Base-by-base conservation (phyloP, 2,888 invertebrate genomes). In the Caradrina clavipalpis region DNA sequence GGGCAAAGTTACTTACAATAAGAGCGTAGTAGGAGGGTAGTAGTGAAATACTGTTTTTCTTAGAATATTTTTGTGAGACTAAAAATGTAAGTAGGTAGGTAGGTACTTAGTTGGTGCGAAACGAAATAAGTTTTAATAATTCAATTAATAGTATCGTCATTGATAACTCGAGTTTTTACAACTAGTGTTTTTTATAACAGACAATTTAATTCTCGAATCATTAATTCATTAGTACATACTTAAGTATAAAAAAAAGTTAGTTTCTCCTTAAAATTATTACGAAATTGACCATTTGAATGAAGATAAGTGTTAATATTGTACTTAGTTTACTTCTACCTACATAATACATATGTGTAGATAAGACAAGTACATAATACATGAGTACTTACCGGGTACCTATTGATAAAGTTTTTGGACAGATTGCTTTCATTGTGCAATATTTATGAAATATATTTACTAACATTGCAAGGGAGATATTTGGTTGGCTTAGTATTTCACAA, bases 381-480 rank as follows among this genome's bases (percentile, higher is more conserved):
- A 5, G 17, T 45, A 45, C 15, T 45, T 45, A 45, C 42, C 15
- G 39, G 39, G 39, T 42, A 42, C 45, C 45, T 54, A 35, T 17
- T 69, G 53, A 49, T 58, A 62, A 45, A 55, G 10, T 35, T 62
- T 74, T 63, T 80, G 61, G 54, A n/a, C 54, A 53, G 54, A 42
- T 74, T 81, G 39, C 69, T 54, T 60, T 68, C 19, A 26, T 82
- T 82, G 84, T 81, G 84, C 84, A 82, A 80, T 76, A 76, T 69
- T 68, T 72, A 67, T 66, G 67, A 64, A 73, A 80, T 75, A 11
- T 57, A 77, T 60, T 56, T 60, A 59, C 21, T 42, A 73, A 76
- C 42, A 76, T 17, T 21, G 35, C 11, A 3, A 42, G 45, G 35
- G 7, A 35, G 8, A 17, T 17, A 45, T 2, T 45, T 45, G 17